Conservation (phyloP, 2,113 vertebrate genomes). For the Eonycteris spelaea region DNA sequence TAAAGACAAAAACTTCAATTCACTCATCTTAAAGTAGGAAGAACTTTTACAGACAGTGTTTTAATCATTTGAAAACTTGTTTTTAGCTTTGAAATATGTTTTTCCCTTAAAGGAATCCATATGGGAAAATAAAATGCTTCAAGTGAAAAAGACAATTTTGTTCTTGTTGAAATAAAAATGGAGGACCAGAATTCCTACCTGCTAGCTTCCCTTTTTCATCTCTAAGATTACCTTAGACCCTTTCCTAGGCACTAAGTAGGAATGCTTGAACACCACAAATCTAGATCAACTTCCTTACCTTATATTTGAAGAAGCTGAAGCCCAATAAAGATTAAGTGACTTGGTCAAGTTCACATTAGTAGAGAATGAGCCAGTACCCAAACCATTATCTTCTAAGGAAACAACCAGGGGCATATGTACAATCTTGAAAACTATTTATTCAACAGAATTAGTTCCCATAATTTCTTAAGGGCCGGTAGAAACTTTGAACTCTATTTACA, state of each 20-base stretch:
- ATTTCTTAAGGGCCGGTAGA: neutral
- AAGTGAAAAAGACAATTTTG: neutral
- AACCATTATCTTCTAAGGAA: neutral
- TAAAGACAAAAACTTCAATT: neutral
- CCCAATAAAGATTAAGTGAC: neutral
- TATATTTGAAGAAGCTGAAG: neutral
- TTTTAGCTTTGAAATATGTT: neutral
- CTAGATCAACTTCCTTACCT: neutral
- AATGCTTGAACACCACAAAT: neutral
- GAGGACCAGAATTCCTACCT: neutral
- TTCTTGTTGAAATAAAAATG: neutral
- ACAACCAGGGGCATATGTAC: fast-evolving
- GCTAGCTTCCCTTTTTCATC: neutral
- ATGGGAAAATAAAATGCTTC: neutral
- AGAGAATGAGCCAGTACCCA: neutral
- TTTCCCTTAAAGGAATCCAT: neutral
- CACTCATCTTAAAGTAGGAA: neutral
- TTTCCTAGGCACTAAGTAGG: neutral
- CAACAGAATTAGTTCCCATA: neutral
- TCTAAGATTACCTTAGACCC: neutral
- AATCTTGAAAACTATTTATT: neutral
- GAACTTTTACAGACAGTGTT: neutral
- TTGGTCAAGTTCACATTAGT: neutral
- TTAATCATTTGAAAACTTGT: neutral
- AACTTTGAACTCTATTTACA: neutral